phyloP scores from a whole-genome alignment of 2,113 vertebrate genomes.

The Ifrita kowaldi region DNA sequence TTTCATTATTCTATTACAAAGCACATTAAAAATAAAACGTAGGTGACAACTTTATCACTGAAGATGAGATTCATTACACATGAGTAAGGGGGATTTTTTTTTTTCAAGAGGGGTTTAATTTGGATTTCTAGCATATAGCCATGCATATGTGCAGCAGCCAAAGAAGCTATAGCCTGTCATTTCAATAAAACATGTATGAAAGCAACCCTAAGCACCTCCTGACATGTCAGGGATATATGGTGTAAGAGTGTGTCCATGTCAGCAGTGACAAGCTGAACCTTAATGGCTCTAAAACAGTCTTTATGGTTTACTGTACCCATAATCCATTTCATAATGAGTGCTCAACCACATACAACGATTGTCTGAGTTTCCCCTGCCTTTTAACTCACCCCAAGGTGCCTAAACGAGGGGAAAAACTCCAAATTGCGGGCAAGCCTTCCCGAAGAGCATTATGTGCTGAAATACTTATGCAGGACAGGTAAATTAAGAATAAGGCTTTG shows the following conservation, averaged over 20 bases:
- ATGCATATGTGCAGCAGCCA: not conserved
- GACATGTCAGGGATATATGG: conserved; percentile 40
- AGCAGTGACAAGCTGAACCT: conserved; percentile 54
- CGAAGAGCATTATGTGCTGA: not conserved
- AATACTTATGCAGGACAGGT: not conserved
- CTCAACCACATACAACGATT: not conserved
- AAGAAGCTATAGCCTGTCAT: conserved; percentile 48
- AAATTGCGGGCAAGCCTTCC: conserved; percentile 7
- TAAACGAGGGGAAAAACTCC: not conserved
- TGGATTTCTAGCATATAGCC: conserved; percentile 25
- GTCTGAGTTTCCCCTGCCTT: not conserved
- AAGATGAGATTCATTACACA: not conserved
- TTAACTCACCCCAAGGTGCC: conserved; percentile 27
- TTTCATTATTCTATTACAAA: conserved; percentile 33
- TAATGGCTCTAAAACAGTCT: conserved; percentile 57
- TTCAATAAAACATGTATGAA: conserved; percentile 64
- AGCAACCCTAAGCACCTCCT: conserved; percentile 56
- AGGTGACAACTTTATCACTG: conserved; percentile 9
- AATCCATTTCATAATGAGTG: conserved; percentile 50
- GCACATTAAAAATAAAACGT: not conserved
- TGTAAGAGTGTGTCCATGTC: conserved; percentile 29
- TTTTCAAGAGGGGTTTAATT: not conserved
- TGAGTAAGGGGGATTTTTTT: not conserved
- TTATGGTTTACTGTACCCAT: conserved; percentile 12
- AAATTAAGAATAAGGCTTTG: conserved; percentile 28